A percentile compares a stretch with the other conserved stretches of the same genome.
These are phyloP conservation scores for Dynastes grantii DNA, from an alignment of 2,888 invertebrate genomes.

Conservation along the genomic window DNA sequence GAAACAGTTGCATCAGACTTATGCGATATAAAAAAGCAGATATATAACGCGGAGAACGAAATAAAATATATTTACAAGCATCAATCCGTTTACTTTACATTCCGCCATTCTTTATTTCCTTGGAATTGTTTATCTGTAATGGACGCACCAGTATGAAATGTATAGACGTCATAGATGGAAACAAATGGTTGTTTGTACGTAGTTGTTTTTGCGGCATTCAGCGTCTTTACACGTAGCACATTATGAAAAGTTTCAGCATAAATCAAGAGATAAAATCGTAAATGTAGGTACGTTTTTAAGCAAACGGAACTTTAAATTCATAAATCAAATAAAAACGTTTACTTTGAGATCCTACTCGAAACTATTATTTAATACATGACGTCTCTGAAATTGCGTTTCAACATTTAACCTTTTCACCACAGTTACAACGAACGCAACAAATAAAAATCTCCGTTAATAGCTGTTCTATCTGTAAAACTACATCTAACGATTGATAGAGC, in stretches of 20 bases:
- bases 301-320: constrained; percentile 36
- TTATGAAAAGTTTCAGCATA: constrained; percentile 31
- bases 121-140: constrained; percentile 26
- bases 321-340: constrained; percentile 18
- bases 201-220: constrained; percentile 35
- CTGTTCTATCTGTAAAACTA: too few relatives aligned
- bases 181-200: constrained; percentile 40
- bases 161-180: constrained; percentile 27
- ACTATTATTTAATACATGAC: neutral
- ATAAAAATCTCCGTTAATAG: too few relatives aligned
- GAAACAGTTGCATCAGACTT: neutral
- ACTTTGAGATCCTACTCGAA: neutral
- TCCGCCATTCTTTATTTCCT: neutral
- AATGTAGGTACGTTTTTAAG: constrained; percentile 17
- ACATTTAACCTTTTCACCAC: neutral
- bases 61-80: constrained; percentile 30
- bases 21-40: neutral
- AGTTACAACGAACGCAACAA: too few relatives aligned
- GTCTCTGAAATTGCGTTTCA: neutral
- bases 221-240: constrained; percentile 29
- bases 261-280: constrained; percentile 44
- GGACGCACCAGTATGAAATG: constrained; percentile 9
- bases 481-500: too few relatives aligned
- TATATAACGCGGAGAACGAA: neutral
- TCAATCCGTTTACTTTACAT: constrained; percentile 8